These are phyloP conservation scores for Proterorhinus semilunaris DNA, from an alignment of 2,113 vertebrate genomes.

Conservation along the genomic window DNA sequence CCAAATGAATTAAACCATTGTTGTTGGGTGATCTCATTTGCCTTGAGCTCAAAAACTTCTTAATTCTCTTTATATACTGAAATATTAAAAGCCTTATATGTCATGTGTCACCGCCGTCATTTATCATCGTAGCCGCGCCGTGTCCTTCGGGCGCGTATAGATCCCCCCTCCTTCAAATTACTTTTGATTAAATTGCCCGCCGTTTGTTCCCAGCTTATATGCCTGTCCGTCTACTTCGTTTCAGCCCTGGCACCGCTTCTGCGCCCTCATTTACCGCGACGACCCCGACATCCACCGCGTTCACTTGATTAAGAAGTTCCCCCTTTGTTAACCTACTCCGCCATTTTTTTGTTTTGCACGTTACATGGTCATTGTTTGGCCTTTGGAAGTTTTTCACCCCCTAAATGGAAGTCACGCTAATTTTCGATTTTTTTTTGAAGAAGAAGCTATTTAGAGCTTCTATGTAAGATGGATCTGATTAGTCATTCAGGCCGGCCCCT, in stretches of 20 bases:
- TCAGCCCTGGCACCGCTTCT: constrained; percentile 37
- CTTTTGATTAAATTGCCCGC: constrained; percentile 61
- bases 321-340: constrained; percentile 76
- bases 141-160: constrained; percentile 53
- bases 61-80: constrained; percentile 66
- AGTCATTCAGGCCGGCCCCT: constrained; percentile 86
- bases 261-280: constrained; percentile 59
- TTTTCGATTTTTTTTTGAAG: constrained; percentile 76
- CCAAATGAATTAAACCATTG: constrained; percentile 65
- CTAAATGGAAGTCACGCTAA: constrained; percentile 81
- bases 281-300: constrained; percentile 48
- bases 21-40: constrained; percentile 64
- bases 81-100: constrained; percentile 75
- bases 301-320: constrained; percentile 72
- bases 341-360: constrained; percentile 50
- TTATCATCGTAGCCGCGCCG: constrained; percentile 54
- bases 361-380: constrained; percentile 68
- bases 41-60: constrained; percentile 60
- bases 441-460: constrained; percentile 86
- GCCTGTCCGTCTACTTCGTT: constrained; percentile 51
- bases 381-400: constrained; percentile 57
- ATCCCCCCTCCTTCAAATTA: constrained; percentile 41
- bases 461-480: constrained; percentile 99
- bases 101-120: constrained; percentile 63
- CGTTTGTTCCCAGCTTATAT: constrained; percentile 55